Evolutionary conservation across 2,888 invertebrate species (phyloP).

Genomic region (Odontothrips loti): DNA sequence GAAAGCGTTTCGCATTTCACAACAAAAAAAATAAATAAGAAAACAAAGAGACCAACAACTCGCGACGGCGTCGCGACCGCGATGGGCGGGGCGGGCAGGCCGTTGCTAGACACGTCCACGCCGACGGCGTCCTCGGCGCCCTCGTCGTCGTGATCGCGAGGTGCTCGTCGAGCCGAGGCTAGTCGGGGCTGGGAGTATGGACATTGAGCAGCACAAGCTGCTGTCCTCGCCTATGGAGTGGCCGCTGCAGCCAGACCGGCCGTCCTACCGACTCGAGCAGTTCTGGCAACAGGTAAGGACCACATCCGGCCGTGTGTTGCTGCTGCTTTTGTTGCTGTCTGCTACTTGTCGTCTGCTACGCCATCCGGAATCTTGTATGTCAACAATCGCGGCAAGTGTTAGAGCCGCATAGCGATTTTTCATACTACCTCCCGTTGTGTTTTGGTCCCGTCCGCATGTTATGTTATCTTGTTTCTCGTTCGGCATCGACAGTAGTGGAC

Average conservation of each 20-base stretch:
- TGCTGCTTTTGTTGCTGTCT: neutral
- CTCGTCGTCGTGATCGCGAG: neutral
- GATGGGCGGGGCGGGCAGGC: neutral
- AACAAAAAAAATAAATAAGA: too few relatives aligned
- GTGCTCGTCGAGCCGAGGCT: neutral
- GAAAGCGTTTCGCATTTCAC: too few relatives aligned
- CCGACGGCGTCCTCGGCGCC: neutral
- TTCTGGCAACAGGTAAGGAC: conserved; percentile 24
- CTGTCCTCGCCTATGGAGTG: conserved; percentile 24
- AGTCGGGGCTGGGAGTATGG: neutral
- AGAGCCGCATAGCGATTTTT: too few relatives aligned
- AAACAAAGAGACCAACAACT: neutral
- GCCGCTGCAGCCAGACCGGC: conserved; percentile 10
- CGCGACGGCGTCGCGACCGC: neutral
- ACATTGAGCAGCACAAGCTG: conserved; percentile 13
- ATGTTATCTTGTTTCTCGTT: too few relatives aligned
- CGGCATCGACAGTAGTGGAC: too few relatives aligned
- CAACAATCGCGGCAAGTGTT: too few relatives aligned
- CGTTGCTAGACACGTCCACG: neutral
- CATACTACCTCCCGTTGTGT: too few relatives aligned
- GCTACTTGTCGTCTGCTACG: too few relatives aligned
- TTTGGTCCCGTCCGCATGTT: too few relatives aligned
- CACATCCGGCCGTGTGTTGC: neutral
- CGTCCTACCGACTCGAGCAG: conserved; percentile 21
- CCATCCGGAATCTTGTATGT: too few relatives aligned